These are phyloP conservation scores for Ovibos moschatus DNA, from an alignment of 2,113 vertebrate genomes.

Conservation along the genomic window DNA sequence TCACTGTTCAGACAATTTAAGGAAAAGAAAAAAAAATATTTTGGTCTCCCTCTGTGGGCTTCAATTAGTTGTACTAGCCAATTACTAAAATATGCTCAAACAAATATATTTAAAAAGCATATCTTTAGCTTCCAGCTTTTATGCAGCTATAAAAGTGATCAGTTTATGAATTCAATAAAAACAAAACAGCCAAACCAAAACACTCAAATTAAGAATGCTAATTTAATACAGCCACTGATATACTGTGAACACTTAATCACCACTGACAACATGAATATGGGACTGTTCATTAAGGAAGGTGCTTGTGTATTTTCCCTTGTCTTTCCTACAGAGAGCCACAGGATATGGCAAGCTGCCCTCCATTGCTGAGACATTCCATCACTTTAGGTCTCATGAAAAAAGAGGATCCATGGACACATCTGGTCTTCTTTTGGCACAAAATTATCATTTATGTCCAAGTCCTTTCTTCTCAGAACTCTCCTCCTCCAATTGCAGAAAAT, in stretches of 20 bases:
- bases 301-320: background rate
- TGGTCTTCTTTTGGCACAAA: background rate
- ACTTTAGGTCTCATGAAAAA: background rate
- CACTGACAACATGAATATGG: background rate
- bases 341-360: background rate
- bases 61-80: background rate
- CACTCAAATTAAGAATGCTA: background rate
- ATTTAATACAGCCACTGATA: background rate
- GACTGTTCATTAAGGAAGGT: background rate
- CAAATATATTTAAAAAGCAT: background rate
- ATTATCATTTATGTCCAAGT: background rate
- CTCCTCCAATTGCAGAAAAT: background rate
- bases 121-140: background rate
- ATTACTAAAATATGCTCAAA: background rate
- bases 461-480: background rate
- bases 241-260: background rate
- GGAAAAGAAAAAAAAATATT: background rate
- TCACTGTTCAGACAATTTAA: slow-evolving; percentile 17
- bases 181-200: background rate
- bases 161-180: background rate
- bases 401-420: background rate
- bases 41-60: background rate
- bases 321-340: background rate
- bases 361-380: background rate
- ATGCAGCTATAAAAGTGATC: background rate